Base-by-base conservation (phyloP, 37 sponge, comb jelly and placozoan species). In the Spongilla lacustris region DNA sequence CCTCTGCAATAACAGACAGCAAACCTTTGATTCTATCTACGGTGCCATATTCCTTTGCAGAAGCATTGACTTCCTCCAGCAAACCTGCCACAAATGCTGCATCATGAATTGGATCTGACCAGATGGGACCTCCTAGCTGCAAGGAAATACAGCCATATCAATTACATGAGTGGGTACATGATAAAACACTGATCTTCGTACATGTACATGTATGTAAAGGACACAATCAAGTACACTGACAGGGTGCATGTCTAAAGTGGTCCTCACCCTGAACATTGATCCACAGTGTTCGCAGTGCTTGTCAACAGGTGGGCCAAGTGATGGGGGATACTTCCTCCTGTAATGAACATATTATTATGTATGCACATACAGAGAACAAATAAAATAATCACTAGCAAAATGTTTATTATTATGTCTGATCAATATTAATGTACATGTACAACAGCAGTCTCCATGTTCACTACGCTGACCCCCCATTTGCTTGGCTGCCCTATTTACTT, bases 61-160 rank as follows among this genome's bases (percentile, higher is more conserved):
- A 11, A 35, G 70, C 36, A 67, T 80, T 81, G 23, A 88, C 89
- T 27, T 82, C 83, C 14, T 79, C 82, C 67, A 95, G 58, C 58
- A 98, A 74, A n/a, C 89, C 76, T 8, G 71, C 50, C 38, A 96
- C 95, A 90, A 99, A 99, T 17, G 87, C 83, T n/a, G 49, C 4
- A 69, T 96, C 92, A 81, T 99, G 98, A 21, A 97, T 97, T 13
- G 96, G 92, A 9, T 91, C 93, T 10, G 81, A 50, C 98, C 98
- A 97, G 36, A 97, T 92, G 29, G 99, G 99, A 41, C 99, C 99
- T 13, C 99, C 99, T 27, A 99, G 66, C 89, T 95, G 84, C 35
- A 85, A 32, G 25, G 33, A 79, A 12, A 69, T 13, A 69, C 41
- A 9, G 36, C 66, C 2, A 28, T 23, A 13, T 13, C 73, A 24